Evolutionary conservation across 1,140 invertebrate species (phyloP), one percentile per base, ranked within the genome.

Genomic region (Drosophila pseudoananassae): DNA sequence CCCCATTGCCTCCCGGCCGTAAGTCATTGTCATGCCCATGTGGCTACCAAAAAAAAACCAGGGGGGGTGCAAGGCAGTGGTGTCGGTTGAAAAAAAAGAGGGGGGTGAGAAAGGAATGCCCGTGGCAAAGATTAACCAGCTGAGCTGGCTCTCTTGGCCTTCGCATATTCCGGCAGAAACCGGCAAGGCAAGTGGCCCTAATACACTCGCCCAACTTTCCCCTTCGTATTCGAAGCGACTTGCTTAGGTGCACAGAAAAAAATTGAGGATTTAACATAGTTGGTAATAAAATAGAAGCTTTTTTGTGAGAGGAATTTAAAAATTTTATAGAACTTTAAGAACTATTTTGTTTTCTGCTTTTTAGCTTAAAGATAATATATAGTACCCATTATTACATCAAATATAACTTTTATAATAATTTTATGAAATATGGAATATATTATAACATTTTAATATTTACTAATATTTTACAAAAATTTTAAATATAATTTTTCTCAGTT

Each of bases 11-110:
- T 25, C n/a, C 45, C 25, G 38, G 71, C 40, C 71, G 59, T 88
- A 88, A 88, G 69, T 89, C 84, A 88, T 88, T 88, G 83, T 88
- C 83, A 88, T 65, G 64, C 60, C 72, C 76, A 88, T 72, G 79
- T 83, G 84, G 78, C 52, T 55, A 45, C 43, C 71, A 29, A 15
- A 17, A 12, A 8, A 20, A 7, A 58, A n/a, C 31, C 14, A 23
- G n/a, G n/a, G 20, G 20, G 17, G 17, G 10, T 33, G 15, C 8
- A 3, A 3, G 7, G 14, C 25, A 27, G 40, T 40, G 12, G n/a
- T 14, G 12, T 10, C 10, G 38, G 14, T 10, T n/a, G 38, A 6
- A 4, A 40, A 4, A 6, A n/a, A 12, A 31, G 17, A 7, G 49
- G 17, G 46, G 38, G 43, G 20, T 14, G 15, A 17, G 17, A 55